phyloP scores from a whole-genome alignment of 2,797 vertebrate species.

The Acestrorhynchus altus region DNA sequence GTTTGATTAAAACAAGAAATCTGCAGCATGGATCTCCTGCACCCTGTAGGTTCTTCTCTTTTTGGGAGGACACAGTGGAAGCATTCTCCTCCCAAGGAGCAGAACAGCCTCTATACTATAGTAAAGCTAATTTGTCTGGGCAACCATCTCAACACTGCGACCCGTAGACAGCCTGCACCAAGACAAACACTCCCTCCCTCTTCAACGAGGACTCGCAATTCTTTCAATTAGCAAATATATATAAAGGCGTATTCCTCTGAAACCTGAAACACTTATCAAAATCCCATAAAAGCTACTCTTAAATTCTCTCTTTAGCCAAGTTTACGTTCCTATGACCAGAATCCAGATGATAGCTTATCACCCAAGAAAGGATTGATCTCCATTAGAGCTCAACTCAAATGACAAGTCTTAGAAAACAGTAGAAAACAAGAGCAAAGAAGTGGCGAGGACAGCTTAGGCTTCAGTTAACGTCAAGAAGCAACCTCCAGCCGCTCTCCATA shows the following conservation, averaged over 20 bases:
- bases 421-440: constrained; percentile 30
- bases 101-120: neutral
- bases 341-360: constrained; percentile 19
- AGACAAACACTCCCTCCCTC: neutral
- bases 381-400: neutral
- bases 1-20: neutral
- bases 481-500: constrained; percentile 98
- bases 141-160: neutral
- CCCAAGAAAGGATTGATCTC: constrained; percentile 20
- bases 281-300: neutral
- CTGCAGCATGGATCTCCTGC: neutral
- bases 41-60: neutral
- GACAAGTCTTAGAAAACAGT: constrained; percentile 25
- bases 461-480: constrained; percentile 78
- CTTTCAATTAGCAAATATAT: constrained; percentile 47
- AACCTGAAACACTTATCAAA: constrained; percentile 14
- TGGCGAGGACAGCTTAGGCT: neutral
- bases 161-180: neutral
- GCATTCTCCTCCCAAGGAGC: neutral
- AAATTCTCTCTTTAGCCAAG: constrained; percentile 4
- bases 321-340: constrained; percentile 39
- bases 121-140: neutral
- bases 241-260: constrained; percentile 22
- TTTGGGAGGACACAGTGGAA: neutral
- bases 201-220: neutral